phyloP scores from a whole-genome alignment of 2,888 invertebrate genomes.

The Phortica magna region DNA sequence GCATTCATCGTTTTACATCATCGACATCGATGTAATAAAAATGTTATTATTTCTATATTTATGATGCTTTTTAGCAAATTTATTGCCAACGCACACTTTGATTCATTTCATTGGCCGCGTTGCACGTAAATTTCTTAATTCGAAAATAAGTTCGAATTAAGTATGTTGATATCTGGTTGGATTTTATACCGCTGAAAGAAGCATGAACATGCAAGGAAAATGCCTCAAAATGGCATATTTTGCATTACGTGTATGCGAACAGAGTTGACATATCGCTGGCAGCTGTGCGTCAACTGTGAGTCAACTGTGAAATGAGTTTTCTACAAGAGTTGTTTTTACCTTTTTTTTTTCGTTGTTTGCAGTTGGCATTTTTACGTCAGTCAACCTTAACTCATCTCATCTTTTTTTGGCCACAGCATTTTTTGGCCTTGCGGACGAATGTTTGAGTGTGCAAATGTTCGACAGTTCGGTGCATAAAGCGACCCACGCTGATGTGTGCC shows the following conservation, averaged over 20 bases:
- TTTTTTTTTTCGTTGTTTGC: neutral
- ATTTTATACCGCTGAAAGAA: neutral
- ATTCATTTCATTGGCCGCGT: conserved; percentile 53
- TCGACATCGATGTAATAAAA: conserved; percentile 66
- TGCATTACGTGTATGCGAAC: too few species aligned
- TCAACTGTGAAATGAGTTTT: conserved; percentile 12
- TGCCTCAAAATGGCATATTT: neutral
- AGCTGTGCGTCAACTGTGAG: neutral
- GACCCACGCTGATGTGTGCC: neutral
- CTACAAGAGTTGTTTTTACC: conserved; percentile 2
- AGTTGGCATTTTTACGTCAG: neutral
- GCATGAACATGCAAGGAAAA: neutral
- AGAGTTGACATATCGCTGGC: neutral
- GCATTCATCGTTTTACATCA: conserved; percentile 12
- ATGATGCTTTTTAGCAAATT: conserved; percentile 71
- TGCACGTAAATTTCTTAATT: neutral
- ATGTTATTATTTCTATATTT: conserved; percentile 75
- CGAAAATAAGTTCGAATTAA: conserved; percentile 7
- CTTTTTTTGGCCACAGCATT: too few species aligned
- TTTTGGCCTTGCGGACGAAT: too few species aligned
- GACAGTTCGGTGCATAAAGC: conserved; percentile 35
- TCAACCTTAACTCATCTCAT: too few species aligned
- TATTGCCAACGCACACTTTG: conserved; percentile 70
- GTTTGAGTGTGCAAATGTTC: too few species aligned
- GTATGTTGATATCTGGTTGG: neutral